Conservation (phyloP, 2,888 invertebrate species). For the Pediacus dermestoides region DNA sequence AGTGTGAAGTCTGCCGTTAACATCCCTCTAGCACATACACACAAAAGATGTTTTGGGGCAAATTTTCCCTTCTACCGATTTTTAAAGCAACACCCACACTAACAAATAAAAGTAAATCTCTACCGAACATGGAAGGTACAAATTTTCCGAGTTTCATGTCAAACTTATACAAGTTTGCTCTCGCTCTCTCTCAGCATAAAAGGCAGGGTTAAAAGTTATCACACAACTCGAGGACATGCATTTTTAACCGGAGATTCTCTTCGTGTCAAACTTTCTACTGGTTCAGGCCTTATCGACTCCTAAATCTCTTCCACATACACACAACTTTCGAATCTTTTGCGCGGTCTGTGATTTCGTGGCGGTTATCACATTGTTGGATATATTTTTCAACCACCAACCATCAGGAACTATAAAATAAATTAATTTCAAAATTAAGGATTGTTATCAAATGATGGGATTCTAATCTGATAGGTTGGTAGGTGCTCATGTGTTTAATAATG, state of each 20-base stretch:
- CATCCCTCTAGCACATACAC: neutral
- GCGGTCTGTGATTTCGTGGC: no score
- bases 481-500: no score
- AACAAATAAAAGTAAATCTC: slow-evolving; percentile 9
- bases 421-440: no score
- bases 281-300: slow-evolving; percentile 15
- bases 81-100: neutral
- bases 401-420: no score
- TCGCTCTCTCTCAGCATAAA: slow-evolving; percentile 20
- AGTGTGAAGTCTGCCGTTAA: no score
- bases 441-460: no score
- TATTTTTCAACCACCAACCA: no score
- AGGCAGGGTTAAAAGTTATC: slow-evolving; percentile 24
- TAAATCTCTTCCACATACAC: no score
- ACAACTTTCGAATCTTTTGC: no score
- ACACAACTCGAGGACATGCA: slow-evolving; percentile 24
- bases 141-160: slow-evolving; percentile 17
- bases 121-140: slow-evolving; percentile 6
- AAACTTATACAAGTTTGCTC: slow-evolving; percentile 21
- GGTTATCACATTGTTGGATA: no score
- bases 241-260: slow-evolving; percentile 24
- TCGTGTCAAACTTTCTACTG: slow-evolving; percentile 20
- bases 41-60: neutral
- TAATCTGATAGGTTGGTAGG: no score
- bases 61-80: slow-evolving; percentile 1